A percentile compares a stretch with the other conserved stretches of the same genome.
These are phyloP conservation scores for Pluvialis apricaria DNA, from an alignment of 2,113 vertebrate genomes.

Conservation along the genomic window DNA sequence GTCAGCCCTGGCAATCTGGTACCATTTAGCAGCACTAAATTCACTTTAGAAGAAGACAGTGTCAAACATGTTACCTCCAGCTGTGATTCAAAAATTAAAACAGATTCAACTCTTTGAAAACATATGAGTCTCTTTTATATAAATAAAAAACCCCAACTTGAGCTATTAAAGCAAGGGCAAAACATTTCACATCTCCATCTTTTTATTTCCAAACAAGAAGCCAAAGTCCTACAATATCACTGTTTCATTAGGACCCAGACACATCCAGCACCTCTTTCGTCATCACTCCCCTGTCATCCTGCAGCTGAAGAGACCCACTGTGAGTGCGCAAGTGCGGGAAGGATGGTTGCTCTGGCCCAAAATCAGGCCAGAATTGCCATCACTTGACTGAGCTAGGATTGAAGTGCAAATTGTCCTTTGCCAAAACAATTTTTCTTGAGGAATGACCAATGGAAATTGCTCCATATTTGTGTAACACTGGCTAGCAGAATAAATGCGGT, in stretches of 20 bases:
- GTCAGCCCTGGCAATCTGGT: neutral
- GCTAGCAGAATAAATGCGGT: neutral
- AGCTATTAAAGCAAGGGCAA: neutral
- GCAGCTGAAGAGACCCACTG: neutral
- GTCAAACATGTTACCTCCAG: neutral
- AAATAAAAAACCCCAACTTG: neutral
- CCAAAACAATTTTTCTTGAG: neutral
- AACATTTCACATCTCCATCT: neutral
- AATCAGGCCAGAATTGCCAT: neutral
- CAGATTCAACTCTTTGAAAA: neutral
- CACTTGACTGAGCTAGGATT: neutral
- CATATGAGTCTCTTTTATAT: neutral
- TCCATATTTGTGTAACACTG: neutral
- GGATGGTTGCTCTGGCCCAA: neutral
- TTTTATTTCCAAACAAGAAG: neutral
- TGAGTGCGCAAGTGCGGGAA: neutral
- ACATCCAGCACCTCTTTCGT: neutral
- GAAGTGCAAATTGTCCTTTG: neutral
- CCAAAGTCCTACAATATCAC: neutral
- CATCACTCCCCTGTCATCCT: neutral
- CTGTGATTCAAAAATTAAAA: neutral
- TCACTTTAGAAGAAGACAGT: neutral
- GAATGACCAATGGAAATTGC: neutral
- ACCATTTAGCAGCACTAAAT: neutral
- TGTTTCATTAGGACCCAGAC: neutral